Evolutionary conservation across 2,888 invertebrate genomes (phyloP).

Genomic region (Dasypolia templi): DNA sequence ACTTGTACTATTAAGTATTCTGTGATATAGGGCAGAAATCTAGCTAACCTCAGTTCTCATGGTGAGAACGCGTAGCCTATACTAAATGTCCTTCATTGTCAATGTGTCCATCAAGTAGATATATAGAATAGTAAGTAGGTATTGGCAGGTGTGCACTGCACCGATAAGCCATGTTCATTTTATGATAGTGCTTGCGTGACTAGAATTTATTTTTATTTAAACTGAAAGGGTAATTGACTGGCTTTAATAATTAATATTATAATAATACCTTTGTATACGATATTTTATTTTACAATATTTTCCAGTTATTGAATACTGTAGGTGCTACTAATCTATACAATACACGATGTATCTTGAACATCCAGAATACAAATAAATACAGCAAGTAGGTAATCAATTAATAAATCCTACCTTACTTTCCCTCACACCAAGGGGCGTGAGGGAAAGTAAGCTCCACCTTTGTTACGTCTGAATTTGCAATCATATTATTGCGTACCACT

Average conservation of each 20-base stretch:
- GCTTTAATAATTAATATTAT: slow-evolving; percentile 29
- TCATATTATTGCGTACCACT: slow-evolving; percentile 6
- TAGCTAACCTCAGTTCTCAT: background rate
- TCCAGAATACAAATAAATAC: background rate
- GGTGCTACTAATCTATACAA: background rate
- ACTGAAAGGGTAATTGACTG: background rate
- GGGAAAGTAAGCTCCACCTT: too few relatives aligned
- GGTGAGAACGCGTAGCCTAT: background rate
- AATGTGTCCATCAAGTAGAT: background rate
- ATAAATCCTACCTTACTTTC: background rate
- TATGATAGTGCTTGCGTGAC: slow-evolving; percentile 31
- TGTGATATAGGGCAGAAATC: background rate
- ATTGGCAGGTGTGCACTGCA: background rate
- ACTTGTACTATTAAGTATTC: too few relatives aligned
- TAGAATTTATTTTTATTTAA: background rate
- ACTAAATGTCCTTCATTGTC: background rate
- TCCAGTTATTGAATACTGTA: background rate
- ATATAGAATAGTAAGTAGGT: background rate
- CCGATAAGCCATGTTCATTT: background rate
- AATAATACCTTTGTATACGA: background rate
- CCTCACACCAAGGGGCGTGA: too few relatives aligned
- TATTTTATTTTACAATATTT: background rate
- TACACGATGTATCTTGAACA: background rate
- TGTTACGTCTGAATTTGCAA: background rate
- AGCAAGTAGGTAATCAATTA: background rate